These are phyloP conservation scores for Pachycephala philippinensis DNA, from an alignment of 2,113 vertebrate species.

Conservation along the genomic window DNA sequence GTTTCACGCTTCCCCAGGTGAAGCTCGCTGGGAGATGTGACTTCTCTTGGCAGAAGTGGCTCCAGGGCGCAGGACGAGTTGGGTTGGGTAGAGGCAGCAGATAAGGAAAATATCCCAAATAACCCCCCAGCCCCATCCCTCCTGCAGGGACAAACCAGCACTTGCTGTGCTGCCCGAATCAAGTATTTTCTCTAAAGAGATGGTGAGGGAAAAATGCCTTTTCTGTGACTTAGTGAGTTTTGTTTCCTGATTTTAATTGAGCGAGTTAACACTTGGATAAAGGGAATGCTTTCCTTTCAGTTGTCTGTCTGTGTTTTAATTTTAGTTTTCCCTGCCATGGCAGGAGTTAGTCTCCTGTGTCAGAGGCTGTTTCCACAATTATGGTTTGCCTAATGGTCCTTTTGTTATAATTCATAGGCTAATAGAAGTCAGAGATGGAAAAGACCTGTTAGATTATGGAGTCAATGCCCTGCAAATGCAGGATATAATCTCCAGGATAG, in stretches of 20 bases:
- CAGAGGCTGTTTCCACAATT: slow-evolving; percentile 67
- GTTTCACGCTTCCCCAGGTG: not conserved
- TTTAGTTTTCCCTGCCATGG: slow-evolving; percentile 15
- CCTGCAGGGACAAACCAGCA: not conserved
- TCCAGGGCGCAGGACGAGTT: rapidly evolving
- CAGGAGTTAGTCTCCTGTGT: slow-evolving; percentile 42
- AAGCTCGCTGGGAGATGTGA: not conserved
- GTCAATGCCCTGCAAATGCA: slow-evolving; percentile 59
- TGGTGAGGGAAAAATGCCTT: not conserved
- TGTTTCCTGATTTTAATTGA: not conserved
- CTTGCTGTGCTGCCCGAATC: not conserved
- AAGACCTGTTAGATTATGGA: slow-evolving; percentile 63
- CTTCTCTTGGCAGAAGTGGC: not conserved
- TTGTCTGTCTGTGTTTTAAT: slow-evolving; percentile 32
- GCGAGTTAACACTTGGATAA: not conserved
- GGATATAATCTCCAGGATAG: slow-evolving; percentile 42
- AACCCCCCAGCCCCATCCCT: not conserved
- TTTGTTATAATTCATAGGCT: slow-evolving; percentile 67
- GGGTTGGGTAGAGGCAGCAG: not conserved
- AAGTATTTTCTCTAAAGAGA: not conserved
- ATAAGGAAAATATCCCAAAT: not conserved
- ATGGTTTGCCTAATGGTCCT: slow-evolving; percentile 66
- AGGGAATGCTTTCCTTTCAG: not conserved
- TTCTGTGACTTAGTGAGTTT: not conserved
- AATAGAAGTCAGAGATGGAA: slow-evolving; percentile 68